A percentile compares a stretch with the other conserved stretches of the same genome.
These are phyloP conservation scores for Lochmaea capreae DNA, from an alignment of 2,888 invertebrate species.

Conservation along the genomic window DNA sequence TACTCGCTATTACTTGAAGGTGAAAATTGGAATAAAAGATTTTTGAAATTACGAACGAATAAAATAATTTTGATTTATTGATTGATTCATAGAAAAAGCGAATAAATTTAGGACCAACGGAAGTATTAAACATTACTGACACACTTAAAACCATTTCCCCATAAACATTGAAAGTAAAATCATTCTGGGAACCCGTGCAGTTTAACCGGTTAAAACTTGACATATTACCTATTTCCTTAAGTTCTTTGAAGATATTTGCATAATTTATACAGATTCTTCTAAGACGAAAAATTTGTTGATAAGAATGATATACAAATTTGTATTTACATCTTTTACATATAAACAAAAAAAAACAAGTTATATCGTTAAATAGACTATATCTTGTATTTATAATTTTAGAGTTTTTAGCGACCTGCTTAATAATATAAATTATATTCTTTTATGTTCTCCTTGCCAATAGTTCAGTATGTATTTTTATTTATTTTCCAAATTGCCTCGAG, in stretches of 20 bases:
- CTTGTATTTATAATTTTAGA: background rate
- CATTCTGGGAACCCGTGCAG: background rate
- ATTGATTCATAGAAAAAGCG: background rate
- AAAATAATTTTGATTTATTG: background rate
- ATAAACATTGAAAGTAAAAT: constrained; percentile 7
- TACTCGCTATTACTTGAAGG: background rate
- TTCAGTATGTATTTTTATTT: too few species aligned
- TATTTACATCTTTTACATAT: background rate
- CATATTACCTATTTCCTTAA: too few species aligned
- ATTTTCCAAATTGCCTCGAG: too few species aligned
- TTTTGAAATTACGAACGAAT: background rate
- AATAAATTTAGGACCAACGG: background rate
- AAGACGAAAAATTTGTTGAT: background rate
- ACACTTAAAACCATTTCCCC: background rate
- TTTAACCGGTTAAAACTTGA: constrained; percentile 9
- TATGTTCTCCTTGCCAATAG: too few species aligned
- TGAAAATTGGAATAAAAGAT: background rate
- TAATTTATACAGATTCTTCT: constrained; percentile 2
- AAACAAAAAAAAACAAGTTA: background rate
- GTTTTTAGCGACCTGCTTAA: background rate
- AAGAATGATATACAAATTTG: background rate
- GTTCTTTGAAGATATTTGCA: background rate
- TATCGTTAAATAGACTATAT: background rate
- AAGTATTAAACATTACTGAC: constrained; percentile 5
- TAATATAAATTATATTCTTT: background rate